Conservation (phyloP, 2,797 vertebrate species). For the Okamejei kenojei region DNA sequence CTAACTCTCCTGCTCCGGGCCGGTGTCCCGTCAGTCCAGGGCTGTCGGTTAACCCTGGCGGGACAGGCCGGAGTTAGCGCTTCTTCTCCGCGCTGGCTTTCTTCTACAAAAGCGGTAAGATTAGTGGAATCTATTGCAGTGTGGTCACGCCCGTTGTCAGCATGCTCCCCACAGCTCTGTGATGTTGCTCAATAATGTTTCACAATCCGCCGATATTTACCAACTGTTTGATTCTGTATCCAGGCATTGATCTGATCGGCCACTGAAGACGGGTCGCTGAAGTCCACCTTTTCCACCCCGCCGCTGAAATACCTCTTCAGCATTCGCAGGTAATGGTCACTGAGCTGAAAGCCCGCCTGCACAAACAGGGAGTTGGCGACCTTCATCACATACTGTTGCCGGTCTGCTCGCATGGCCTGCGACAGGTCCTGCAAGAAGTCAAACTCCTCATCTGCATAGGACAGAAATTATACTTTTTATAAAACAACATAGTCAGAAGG, state of each 20-base stretch:
- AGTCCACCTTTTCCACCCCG: conserved; percentile 80
- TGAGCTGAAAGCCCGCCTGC: conserved; percentile 79
- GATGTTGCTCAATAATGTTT: neutral
- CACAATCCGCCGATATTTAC: conserved; percentile 59
- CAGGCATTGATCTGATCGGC: conserved; percentile 86
- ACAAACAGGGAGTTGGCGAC: conserved; percentile 86
- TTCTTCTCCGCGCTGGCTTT: too few relatives aligned
- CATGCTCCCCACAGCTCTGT: too few relatives aligned
- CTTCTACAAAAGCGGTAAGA: too few relatives aligned
- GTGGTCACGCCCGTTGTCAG: too few relatives aligned
- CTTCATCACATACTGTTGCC: conserved; percentile 73
- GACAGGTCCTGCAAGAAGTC: conserved; percentile 79
- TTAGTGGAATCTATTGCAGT: too few relatives aligned
- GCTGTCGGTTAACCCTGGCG: too few relatives aligned
- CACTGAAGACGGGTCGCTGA: conserved; percentile 72
- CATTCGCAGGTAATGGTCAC: conserved; percentile 80
- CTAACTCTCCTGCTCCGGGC: too few relatives aligned
- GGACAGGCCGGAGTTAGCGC: too few relatives aligned
- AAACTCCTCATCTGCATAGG: conserved; percentile 75
- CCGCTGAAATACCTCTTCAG: conserved; percentile 84
- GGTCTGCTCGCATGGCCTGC: conserved; percentile 61
- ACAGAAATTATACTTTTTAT: neutral
- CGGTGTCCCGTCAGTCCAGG: too few relatives aligned
- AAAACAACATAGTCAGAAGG: neutral
- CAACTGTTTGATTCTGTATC: conserved; percentile 92